These are phyloP conservation scores for Paradoxurus hermaphroditus DNA, from an alignment of 2,113 vertebrate genomes.

Conservation along the genomic window DNA sequence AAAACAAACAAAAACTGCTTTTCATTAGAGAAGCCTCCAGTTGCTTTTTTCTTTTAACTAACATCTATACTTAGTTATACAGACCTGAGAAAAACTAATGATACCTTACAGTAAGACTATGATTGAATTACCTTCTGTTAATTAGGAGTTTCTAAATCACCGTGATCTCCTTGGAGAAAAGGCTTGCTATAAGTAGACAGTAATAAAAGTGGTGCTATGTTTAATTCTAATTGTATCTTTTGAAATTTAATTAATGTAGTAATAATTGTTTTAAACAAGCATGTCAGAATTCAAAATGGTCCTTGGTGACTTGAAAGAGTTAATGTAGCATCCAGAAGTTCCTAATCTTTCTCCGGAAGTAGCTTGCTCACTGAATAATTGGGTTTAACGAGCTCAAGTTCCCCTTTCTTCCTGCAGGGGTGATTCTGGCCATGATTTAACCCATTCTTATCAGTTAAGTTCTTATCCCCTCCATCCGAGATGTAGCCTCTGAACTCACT, in stretches of 20 bases:
- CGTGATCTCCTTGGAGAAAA: conserved; percentile 63
- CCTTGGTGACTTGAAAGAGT: conserved; percentile 44
- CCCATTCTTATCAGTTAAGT: neutral
- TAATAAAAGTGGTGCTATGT: conserved; percentile 28
- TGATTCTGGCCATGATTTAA: neutral
- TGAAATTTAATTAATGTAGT: conserved; percentile 68
- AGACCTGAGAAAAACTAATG: conserved; percentile 51
- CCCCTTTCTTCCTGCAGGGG: neutral
- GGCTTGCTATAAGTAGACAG: conserved; percentile 38
- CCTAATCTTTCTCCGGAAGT: neutral
- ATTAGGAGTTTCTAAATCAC: conserved; percentile 70
- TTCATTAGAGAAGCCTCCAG: neutral
- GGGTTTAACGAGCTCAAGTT: neutral
- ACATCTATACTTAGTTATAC: neutral
- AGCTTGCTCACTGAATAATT: neutral
- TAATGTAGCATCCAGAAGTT: neutral
- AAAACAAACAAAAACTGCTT: neutral
- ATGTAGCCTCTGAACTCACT: neutral
- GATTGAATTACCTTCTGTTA: conserved; percentile 62
- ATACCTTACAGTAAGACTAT: neutral
- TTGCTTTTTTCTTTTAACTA: conserved; percentile 15
- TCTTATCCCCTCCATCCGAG: neutral
- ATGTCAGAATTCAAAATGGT: neutral
- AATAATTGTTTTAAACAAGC: conserved; percentile 35
- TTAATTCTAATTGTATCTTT: conserved; percentile 58